Evolutionary conservation across 1,140 invertebrate species (phyloP), one percentile per base, ranked within the genome.

Genomic region (Drosophila pseudoananassae): DNA sequence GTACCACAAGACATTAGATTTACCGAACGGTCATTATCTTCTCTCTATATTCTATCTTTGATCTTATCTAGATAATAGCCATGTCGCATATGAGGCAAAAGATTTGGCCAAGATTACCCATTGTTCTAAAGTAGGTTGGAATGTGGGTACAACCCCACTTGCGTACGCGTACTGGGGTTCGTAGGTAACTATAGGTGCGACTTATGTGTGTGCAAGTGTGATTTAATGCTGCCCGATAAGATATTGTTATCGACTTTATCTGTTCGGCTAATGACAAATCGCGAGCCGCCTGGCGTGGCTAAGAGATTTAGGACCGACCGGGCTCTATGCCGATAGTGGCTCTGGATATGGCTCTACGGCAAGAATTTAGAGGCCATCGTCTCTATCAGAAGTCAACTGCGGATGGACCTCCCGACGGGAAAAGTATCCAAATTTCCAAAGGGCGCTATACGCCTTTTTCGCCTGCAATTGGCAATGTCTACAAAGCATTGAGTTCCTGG

Each of bases 181-280:
- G 33, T n/a, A 36, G 33, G 33, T 36, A 36, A 36, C 12, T 2
- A 23, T 47, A n/a, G 54, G 12, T 60, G 7, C 3, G 8, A 40
- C 55, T 9, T 54, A 7, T 17, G 27, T 55, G 57, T 58, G 38
- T 40, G 49, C 68, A 15, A 54, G 58, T 74, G 64, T 58, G 79
- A 83, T 78, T 87, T 64, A 85, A 87, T 87, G 82, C 61, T 54
- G 20, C n/a, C 56, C 76, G 82, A 87, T 87, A 87, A 87, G 83
- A 87, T 87, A 82, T 60, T 78, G 78, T 69, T 88, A 87, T 78
- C 82, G 70, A 64, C 82, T 81, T 75, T 85, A 87, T 87, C 81
- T 81, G 61, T 75, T 70, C 31, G 64, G 38, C 68, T 58, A 64
- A 64, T 53, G 54, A 36, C 70, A 66, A 76, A 80, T 72, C 61